These are phyloP conservation scores for Pavo muticus DNA, from an alignment of 2,113 vertebrate species.

Conservation along the genomic window DNA sequence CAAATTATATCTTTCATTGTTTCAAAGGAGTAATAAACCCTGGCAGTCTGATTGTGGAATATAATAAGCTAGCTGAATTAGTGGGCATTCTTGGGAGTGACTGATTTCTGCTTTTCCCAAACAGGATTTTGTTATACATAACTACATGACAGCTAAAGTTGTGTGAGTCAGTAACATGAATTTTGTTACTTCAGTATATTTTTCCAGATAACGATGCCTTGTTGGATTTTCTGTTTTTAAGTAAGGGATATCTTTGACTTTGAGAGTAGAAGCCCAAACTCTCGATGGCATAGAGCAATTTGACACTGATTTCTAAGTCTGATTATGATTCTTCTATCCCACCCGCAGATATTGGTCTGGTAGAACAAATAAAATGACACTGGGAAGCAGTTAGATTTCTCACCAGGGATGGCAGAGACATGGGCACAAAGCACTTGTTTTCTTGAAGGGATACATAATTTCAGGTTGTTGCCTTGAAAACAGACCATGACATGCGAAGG, in stretches of 20 bases:
- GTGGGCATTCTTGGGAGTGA: conserved; percentile 46
- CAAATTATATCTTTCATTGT: conserved; percentile 58
- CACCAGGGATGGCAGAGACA: not conserved
- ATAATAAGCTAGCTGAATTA: conserved; percentile 52
- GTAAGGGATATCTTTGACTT: not conserved
- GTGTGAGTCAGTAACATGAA: not conserved
- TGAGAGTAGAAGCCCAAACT: not conserved
- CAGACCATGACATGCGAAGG: not conserved
- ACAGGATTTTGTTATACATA: not conserved
- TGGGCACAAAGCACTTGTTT: not conserved
- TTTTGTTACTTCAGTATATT: not conserved
- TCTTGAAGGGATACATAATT: not conserved
- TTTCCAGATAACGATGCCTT: not conserved
- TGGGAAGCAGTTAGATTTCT: not conserved
- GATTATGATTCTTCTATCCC: not conserved
- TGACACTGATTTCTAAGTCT: not conserved
- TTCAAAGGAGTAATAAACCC: conserved; percentile 62
- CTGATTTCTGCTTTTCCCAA: conserved; percentile 38
- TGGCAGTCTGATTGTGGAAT: conserved; percentile 42
- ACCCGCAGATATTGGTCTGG: not conserved
- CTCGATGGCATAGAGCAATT: not conserved
- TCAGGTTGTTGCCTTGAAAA: conserved; percentile 6
- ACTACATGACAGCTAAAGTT: not conserved
- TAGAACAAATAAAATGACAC: not conserved
- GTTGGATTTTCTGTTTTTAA: not conserved